Percentiles rank a stretch among this genome's conserved stretches.
Conservation (phyloP, 1,140 invertebrate genomes). For the Habropoda laboriosa region DNA sequence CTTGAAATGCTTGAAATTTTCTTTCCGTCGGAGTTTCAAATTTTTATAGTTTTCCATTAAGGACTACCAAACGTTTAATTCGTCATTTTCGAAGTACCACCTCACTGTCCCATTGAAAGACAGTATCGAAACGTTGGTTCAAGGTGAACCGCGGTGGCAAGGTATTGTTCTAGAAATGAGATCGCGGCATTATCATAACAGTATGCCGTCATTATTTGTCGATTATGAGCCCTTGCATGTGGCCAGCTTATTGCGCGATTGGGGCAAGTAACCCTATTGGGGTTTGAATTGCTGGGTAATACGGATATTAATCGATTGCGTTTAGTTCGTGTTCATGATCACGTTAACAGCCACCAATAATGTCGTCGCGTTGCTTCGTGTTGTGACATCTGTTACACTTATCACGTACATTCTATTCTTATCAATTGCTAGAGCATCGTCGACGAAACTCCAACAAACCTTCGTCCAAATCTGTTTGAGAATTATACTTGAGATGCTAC, state of each 20-base stretch:
- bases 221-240: slow-evolving; percentile 47
- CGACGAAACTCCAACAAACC: too few species aligned
- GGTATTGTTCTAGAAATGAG: background rate
- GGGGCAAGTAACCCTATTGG: slow-evolving; percentile 38
- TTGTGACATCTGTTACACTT: slow-evolving; percentile 12
- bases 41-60: too few species aligned
- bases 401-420: background rate
- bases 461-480: too few species aligned
- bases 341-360: slow-evolving; percentile 24
- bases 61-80: too few species aligned
- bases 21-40: too few species aligned
- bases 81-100: too few species aligned
- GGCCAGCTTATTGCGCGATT: slow-evolving; percentile 37
- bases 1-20: too few species aligned
- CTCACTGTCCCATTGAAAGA: too few species aligned
- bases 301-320: slow-evolving; percentile 49
- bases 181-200: slow-evolving; percentile 31
- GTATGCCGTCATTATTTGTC: slow-evolving; percentile 30
- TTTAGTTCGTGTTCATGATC: slow-evolving; percentile 30
- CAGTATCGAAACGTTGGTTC: background rate
- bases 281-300: slow-evolving; percentile 41
- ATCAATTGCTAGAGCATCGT: too few species aligned
- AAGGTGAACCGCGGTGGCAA: background rate
- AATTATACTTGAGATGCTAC: too few species aligned
- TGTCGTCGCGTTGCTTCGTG: background rate